A percentile compares a stretch with the other conserved stretches of the same genome.
Evolutionary conservation across 2,888 invertebrate genomes (phyloP).

Genomic region (Campopleginae sp.): DNA sequence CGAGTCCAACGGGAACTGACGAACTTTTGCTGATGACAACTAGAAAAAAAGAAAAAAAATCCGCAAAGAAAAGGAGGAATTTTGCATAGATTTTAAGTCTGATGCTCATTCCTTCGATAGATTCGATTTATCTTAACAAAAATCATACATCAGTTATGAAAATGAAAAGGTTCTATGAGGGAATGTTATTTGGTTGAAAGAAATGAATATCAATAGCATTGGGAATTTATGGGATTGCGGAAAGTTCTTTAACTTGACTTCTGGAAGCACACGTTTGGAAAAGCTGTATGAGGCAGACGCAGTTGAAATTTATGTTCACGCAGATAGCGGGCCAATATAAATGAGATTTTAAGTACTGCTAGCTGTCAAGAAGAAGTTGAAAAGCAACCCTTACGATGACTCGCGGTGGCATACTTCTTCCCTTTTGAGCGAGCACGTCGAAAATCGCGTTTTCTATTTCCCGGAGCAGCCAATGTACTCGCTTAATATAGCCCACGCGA

Average conservation of each 20-base stretch:
- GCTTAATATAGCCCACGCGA: conserved; percentile 44
- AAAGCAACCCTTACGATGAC: conserved; percentile 42
- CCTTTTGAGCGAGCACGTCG: conserved; percentile 52
- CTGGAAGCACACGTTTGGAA: conserved; percentile 39
- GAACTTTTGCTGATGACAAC: too few relatives aligned
- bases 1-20: too few relatives aligned
- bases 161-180: background rate
- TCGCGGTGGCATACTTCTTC: conserved; percentile 50
- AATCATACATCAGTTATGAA: background rate
- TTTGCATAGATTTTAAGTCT: background rate
- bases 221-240: conserved; percentile 14
- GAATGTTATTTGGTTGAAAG: background rate
- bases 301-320: conserved; percentile 79
- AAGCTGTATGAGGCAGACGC: conserved; percentile 69
- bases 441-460: conserved; percentile 68
- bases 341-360: conserved; percentile 81
- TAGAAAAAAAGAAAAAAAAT: background rate
- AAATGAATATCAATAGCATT: background rate
- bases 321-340: conserved; percentile 80
- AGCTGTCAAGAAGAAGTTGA: conserved; percentile 68
- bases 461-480: conserved; percentile 59
- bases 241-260: conserved; percentile 18
- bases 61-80: background rate
- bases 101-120: background rate
- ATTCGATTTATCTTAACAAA: background rate